These are phyloP conservation scores for Octomys mimax DNA, from an alignment of 2,797 vertebrate species.

Conservation along the genomic window DNA sequence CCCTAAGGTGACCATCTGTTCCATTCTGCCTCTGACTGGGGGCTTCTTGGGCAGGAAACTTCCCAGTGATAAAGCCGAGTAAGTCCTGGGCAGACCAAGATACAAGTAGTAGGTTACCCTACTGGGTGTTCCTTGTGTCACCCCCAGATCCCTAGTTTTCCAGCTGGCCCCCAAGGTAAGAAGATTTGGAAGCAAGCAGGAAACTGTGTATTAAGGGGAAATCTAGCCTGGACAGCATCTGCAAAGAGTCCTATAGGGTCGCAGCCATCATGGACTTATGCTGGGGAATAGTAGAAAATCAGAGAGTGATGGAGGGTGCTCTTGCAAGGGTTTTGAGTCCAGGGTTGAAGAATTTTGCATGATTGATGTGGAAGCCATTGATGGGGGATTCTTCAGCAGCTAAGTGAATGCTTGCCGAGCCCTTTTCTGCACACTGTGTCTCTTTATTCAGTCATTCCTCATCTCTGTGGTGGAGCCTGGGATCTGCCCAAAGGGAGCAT, in stretches of 20 bases:
- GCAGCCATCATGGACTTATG: background rate
- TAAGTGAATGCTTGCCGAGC: background rate
- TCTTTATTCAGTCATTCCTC: background rate
- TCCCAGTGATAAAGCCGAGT: background rate
- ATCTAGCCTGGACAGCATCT: background rate
- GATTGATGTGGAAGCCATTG: background rate
- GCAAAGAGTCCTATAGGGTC: background rate
- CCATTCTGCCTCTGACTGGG: background rate
- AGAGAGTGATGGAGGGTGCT: too few relatives aligned
- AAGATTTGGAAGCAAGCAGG: background rate
- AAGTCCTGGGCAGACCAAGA: background rate
- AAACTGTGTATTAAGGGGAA: background rate
- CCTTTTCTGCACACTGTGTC: background rate
- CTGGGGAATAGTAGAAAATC: background rate
- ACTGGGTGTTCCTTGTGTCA: background rate
- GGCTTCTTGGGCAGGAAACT: background rate
- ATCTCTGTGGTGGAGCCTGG: background rate
- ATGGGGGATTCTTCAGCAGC: background rate
- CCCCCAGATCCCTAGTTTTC: background rate
- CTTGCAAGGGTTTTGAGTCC: background rate
- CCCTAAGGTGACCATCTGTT: background rate
- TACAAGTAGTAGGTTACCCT: background rate
- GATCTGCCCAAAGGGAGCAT: background rate
- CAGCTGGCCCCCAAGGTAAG: background rate
- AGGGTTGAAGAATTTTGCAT: background rate